Conservation (phyloP, 2,888 invertebrate genomes). For the Coronaproctus castanopsis region DNA sequence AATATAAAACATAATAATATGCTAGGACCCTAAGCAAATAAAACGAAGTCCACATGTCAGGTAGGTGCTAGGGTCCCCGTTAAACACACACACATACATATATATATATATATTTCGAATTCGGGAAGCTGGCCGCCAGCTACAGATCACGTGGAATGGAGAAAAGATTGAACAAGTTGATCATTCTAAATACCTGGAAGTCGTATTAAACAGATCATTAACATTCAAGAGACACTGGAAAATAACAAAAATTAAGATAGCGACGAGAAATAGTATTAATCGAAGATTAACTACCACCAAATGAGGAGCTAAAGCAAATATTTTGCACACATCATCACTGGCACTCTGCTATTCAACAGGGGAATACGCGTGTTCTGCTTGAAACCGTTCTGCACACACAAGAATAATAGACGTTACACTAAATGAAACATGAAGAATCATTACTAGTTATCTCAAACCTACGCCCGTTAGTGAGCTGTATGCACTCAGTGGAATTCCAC, state of each 20-base stretch:
- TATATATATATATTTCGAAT: no score
- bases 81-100: no score
- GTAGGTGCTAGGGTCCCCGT: no score
- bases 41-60: no score
- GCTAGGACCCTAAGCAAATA: no score
- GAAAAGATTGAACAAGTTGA: background rate
- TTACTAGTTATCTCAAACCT: background rate
- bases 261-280: background rate
- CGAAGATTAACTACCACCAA: background rate
- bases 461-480: background rate
- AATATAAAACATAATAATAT: no score
- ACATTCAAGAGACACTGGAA: background rate
- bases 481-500: background rate
- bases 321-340: background rate
- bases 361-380: background rate
- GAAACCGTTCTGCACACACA: background rate
- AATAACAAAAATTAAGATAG: no score
- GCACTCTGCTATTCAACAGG: background rate
- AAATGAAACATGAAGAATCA: background rate
- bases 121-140: background rate
- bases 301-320: background rate
- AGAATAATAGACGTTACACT: background rate
- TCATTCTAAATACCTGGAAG: background rate
- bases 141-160: background rate
- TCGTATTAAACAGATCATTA: background rate